Conservation (phyloP, 2,113 vertebrate genomes). For the Nestor notabilis region DNA sequence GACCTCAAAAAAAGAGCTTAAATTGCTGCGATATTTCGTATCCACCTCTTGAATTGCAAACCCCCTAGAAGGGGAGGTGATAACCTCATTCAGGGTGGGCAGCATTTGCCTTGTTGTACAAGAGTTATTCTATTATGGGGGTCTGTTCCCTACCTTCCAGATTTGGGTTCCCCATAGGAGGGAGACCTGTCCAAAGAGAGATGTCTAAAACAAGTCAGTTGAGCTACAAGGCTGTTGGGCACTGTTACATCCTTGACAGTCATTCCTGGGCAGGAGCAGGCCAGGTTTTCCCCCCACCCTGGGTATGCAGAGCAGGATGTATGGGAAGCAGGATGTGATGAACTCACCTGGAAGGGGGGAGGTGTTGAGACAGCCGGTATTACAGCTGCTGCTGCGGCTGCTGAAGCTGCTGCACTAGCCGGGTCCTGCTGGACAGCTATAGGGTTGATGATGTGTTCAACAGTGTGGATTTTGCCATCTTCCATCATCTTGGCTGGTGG, state of each 20-base stretch:
- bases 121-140: background rate
- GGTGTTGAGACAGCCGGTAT: conserved; percentile 92
- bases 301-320: background rate
- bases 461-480: conserved; percentile 91
- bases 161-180: accelerated
- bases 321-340: background rate
- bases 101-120: accelerated
- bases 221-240: background rate
- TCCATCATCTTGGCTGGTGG: conserved; percentile 90
- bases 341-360: conserved; percentile 92
- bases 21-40: background rate
- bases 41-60: background rate
- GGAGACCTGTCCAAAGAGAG: background rate
- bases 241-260: background rate
- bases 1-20: background rate
- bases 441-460: conserved; percentile 95
- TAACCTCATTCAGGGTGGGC: background rate
- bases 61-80: background rate
- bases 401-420: conserved; percentile 64
- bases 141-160: background rate
- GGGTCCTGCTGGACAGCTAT: conserved; percentile 92
- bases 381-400: conserved; percentile 66
- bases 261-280: background rate
- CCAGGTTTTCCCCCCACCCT: background rate
- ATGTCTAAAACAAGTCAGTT: background rate